Evolutionary conservation across 2,113 vertebrate species (phyloP).

Genomic region (Platysteira castanea): DNA sequence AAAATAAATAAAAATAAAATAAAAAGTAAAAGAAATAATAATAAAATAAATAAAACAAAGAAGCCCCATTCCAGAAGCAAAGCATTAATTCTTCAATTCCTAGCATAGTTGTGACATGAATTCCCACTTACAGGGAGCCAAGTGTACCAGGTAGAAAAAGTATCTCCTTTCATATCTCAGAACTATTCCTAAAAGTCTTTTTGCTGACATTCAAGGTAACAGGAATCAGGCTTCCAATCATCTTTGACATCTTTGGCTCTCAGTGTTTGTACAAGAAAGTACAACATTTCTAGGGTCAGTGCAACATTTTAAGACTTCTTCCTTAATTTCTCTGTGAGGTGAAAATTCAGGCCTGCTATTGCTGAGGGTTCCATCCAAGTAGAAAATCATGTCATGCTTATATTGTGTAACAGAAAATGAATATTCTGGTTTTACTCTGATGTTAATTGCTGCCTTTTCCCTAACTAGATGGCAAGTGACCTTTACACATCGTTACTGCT

Average conservation of each 20-base stretch:
- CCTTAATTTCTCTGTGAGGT: neutral
- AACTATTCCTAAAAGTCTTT: neutral
- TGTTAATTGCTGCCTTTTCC: conserved; percentile 67
- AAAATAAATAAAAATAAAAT: neutral
- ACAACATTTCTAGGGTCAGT: neutral
- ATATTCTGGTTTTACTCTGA: conserved; percentile 56
- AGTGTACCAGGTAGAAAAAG: neutral
- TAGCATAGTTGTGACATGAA: neutral
- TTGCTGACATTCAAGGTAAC: neutral
- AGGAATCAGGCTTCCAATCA: neutral
- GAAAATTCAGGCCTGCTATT: neutral
- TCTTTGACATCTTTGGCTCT: neutral
- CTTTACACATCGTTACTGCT: conserved; percentile 75
- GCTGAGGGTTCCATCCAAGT: conserved; percentile 29
- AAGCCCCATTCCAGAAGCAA: neutral
- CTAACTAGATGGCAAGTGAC: conserved; percentile 65
- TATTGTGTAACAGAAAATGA: conserved; percentile 43
- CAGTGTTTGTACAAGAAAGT: neutral
- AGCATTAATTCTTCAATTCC: neutral
- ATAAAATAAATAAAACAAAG: neutral
- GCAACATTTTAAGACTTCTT: neutral
- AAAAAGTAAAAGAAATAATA: neutral
- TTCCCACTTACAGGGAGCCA: neutral
- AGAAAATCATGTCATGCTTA: conserved; percentile 43
- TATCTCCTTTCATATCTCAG: neutral